A percentile compares a stretch with the other conserved stretches of the same genome.
These are phyloP conservation scores for Lates japonicus DNA, from an alignment of 2,797 vertebrate genomes.

Conservation along the genomic window DNA sequence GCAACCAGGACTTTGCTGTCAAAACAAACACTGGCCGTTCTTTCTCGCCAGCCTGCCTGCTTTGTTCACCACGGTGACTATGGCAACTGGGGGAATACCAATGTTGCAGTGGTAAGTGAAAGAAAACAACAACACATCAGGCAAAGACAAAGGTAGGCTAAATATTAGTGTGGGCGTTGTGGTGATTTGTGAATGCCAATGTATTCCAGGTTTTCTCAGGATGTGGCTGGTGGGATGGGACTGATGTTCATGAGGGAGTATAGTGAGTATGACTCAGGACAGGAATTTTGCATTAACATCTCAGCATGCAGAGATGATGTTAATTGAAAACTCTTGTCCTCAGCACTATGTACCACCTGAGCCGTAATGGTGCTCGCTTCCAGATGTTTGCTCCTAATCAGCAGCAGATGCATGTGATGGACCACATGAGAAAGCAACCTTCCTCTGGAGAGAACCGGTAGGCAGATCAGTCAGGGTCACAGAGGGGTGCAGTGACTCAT, in stretches of 20 bases:
- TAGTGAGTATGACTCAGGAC: constrained; percentile 80
- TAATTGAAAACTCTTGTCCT: constrained; percentile 47
- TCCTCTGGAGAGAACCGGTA: constrained; percentile 83
- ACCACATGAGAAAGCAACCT: constrained; percentile 83
- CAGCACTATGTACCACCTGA: constrained; percentile 88
- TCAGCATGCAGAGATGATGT: background rate
- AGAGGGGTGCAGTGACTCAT: background rate
- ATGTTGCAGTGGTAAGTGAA: constrained; percentile 83
- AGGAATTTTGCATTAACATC: background rate
- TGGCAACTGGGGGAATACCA: constrained; percentile 86
- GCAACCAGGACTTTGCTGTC: constrained; percentile 79
- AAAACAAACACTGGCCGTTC: constrained; percentile 74
- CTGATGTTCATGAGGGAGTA: constrained; percentile 84
- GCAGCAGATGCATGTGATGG: constrained; percentile 86
- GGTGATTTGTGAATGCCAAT: constrained; percentile 29
- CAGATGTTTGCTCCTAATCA: constrained; percentile 87
- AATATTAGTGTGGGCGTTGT: background rate
- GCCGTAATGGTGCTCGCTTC: constrained; percentile 84
- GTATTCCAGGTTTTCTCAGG: constrained; percentile 85
- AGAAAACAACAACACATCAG: background rate
- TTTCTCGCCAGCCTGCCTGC: constrained; percentile 80
- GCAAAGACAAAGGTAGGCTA: background rate
- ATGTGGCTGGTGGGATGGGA: constrained; percentile 87
- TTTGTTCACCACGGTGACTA: constrained; percentile 83
- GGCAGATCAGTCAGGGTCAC: background rate